Conservation (phyloP, 2,113 vertebrate species). For the Ailuropoda melanoleuca region DNA sequence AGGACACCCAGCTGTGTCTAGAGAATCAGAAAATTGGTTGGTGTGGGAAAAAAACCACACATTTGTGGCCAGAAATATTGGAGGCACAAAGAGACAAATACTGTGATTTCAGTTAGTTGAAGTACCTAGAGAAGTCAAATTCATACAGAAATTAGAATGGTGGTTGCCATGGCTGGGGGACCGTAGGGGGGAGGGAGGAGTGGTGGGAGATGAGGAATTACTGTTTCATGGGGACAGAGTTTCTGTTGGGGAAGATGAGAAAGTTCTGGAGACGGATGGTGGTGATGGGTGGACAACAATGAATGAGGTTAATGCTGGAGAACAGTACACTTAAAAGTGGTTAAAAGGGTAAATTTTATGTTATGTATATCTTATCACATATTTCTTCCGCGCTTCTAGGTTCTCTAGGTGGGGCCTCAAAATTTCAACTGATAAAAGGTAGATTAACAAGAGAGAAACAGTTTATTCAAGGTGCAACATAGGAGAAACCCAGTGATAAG, state of each 20-base stretch:
- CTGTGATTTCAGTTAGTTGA: background rate
- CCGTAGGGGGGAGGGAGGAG: background rate
- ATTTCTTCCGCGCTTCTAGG: background rate
- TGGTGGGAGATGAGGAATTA: background rate
- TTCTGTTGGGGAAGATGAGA: background rate
- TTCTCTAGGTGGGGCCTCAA: background rate
- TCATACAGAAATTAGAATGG: background rate
- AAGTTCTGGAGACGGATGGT: background rate
- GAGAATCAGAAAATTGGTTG: background rate
- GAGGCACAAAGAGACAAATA: background rate
- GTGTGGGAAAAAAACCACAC: background rate
- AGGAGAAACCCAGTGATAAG: background rate
- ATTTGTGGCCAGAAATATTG: background rate
- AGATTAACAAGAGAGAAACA: background rate
- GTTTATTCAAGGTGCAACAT: background rate
- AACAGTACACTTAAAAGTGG: background rate
- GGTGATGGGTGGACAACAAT: too few species aligned
- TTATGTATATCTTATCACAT: background rate
- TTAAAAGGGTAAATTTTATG: background rate
- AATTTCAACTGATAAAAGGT: background rate
- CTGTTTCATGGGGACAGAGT: background rate
- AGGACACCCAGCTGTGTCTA: background rate
- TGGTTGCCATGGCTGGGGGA: fast-evolving
- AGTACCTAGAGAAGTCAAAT: background rate
- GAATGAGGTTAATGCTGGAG: background rate